phyloP scores from a whole-genome alignment of 2,888 invertebrate genomes.

The Hipparchia sbordonii region DNA sequence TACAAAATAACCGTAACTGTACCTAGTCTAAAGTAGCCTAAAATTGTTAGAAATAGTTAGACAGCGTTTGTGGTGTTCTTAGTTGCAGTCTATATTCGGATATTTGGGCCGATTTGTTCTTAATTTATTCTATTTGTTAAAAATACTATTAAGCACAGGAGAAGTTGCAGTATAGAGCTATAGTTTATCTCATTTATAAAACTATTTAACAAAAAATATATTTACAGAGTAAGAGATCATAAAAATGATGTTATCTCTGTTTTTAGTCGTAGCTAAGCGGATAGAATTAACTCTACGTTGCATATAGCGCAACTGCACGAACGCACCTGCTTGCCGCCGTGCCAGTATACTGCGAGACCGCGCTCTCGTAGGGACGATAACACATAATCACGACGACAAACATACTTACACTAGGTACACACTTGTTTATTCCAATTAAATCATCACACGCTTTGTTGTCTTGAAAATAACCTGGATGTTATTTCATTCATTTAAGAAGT shows the following conservation, averaged over 20 bases:
- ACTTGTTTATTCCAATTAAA: constrained; percentile 26
- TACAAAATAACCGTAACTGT: too few relatives aligned
- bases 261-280: not conserved
- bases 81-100: too few relatives aligned
- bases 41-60: too few relatives aligned
- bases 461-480: not conserved
- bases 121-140: too few relatives aligned
- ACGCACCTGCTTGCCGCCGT: constrained; percentile 35
- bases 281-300: constrained; percentile 30
- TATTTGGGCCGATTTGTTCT: too few relatives aligned
- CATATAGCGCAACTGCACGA: constrained; percentile 14
- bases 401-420: constrained; percentile 35
- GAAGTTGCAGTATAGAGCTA: too few relatives aligned
- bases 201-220: not conserved
- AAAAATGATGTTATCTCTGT: not conserved
- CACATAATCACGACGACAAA: constrained; percentile 30
- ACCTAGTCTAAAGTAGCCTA: too few relatives aligned
- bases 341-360: constrained; percentile 21
- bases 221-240: not conserved
- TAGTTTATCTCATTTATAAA: too few relatives aligned
- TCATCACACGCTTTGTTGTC: constrained; percentile 14
- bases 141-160: too few relatives aligned
- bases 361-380: constrained; percentile 39
- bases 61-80: too few relatives aligned
- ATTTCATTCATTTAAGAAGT: not conserved